Conservation (phyloP, 2,888 invertebrate species). For the Scaptomyza tumidula region DNA sequence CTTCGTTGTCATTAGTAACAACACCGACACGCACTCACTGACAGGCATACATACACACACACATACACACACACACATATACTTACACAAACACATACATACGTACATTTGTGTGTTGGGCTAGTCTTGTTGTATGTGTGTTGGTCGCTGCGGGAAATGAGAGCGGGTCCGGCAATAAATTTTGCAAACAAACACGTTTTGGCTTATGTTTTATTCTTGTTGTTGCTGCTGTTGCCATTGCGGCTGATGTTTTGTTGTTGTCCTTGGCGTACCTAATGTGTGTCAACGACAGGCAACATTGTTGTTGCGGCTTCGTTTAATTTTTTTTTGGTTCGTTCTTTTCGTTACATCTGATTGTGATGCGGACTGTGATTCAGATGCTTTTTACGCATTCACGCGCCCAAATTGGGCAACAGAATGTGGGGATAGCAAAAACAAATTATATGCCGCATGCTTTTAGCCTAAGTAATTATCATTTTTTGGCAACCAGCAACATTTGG, state of each 20-base stretch:
- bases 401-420: slow-evolving; percentile 55
- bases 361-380: slow-evolving; percentile 43
- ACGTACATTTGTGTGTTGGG: slow-evolving; percentile 27
- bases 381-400: slow-evolving; percentile 77
- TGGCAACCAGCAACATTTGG: slow-evolving; percentile 57
- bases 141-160: slow-evolving; percentile 59
- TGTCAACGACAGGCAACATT: slow-evolving; percentile 63
- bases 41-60: slow-evolving; percentile 24
- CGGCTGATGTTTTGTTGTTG: slow-evolving; percentile 58
- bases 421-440: slow-evolving; percentile 50
- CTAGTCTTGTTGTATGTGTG: slow-evolving; percentile 46
- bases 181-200: slow-evolving; percentile 77
- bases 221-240: slow-evolving; percentile 45
- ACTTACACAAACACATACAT: background rate
- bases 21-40: slow-evolving; percentile 63
- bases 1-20: slow-evolving; percentile 77
- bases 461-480: slow-evolving; percentile 68
- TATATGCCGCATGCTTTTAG: slow-evolving; percentile 59
- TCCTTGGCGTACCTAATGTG: slow-evolving; percentile 74
- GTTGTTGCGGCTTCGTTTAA: slow-evolving; percentile 43
- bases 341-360: slow-evolving; percentile 31
- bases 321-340: slow-evolving; percentile 18
- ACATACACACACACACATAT: slow-evolving; percentile 3
- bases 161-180: slow-evolving; percentile 68
- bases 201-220: slow-evolving; percentile 77